These are phyloP conservation scores for Pomatorhinus ruficollis DNA, from an alignment of 2,113 vertebrate genomes.

Conservation along the genomic window DNA sequence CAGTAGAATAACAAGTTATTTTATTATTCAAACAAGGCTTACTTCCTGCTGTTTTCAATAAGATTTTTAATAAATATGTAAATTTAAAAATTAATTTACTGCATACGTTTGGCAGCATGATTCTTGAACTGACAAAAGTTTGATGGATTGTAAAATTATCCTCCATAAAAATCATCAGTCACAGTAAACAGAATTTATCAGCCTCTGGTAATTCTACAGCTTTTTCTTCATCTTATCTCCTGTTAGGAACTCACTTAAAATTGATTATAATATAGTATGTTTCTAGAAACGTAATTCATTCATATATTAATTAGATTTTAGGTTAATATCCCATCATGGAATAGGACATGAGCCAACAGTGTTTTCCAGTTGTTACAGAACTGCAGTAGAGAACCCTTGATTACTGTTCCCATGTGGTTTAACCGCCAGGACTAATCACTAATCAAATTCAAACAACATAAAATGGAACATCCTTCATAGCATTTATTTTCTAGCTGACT, in stretches of 20 bases:
- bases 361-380: slow-evolving; percentile 53
- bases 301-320: slow-evolving; percentile 83
- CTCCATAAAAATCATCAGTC: slow-evolving; percentile 77
- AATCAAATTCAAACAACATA: slow-evolving; percentile 67
- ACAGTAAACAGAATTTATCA: slow-evolving; percentile 74
- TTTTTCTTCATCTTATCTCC: slow-evolving; percentile 79
- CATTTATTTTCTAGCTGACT: slow-evolving; percentile 60
- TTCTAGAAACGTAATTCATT: slow-evolving; percentile 74
- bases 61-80: slow-evolving; percentile 84
- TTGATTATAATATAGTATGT: slow-evolving; percentile 76
- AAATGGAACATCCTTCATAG: slow-evolving; percentile 57
- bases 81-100: slow-evolving; percentile 81
- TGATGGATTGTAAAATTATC: slow-evolving; percentile 80
- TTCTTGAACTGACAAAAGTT: slow-evolving; percentile 76
- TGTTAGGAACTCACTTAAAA: slow-evolving; percentile 76
- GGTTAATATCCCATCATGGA: slow-evolving; percentile 79
- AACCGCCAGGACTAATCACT: slow-evolving; percentile 66
- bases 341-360: slow-evolving; percentile 54
- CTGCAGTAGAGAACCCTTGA: slow-evolving; percentile 38
- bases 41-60: slow-evolving; percentile 80
- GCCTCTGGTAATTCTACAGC: slow-evolving; percentile 73
- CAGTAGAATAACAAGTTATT: slow-evolving; percentile 75
- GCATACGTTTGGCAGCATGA: slow-evolving; percentile 72
- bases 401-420: slow-evolving; percentile 70
- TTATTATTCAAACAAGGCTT: slow-evolving; percentile 78